Conservation (phyloP, 2,888 invertebrate genomes). For the Eupelmus urozonus region DNA sequence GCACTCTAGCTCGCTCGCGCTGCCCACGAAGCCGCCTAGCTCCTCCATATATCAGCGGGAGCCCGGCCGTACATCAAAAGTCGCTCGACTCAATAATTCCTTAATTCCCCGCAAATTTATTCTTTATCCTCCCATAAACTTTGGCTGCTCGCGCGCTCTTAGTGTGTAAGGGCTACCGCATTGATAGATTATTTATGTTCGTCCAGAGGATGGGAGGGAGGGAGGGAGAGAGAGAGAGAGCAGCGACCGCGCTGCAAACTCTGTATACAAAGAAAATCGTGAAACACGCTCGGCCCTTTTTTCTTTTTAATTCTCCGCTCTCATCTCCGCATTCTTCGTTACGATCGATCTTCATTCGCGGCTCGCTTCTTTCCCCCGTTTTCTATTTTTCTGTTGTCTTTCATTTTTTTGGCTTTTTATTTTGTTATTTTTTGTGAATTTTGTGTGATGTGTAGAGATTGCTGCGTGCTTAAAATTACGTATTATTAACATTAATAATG, state of each 20-base stretch:
- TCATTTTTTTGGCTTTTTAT: not conserved
- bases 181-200: constrained; percentile 49
- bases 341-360: constrained; percentile 46
- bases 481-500: too few species aligned
- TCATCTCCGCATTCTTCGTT: not conserved
- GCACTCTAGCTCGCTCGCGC: too few species aligned
- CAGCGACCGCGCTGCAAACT: too few species aligned
- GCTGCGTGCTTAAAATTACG: too few species aligned
- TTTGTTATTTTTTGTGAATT: too few species aligned
- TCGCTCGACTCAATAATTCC: constrained; percentile 49
- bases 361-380: constrained; percentile 25
- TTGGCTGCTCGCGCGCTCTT: not conserved
- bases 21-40: too few species aligned
- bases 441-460: too few species aligned
- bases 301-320: not conserved
- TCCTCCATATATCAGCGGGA: constrained; percentile 15
- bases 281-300: constrained; percentile 26
- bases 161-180: constrained; percentile 6
- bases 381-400: not conserved
- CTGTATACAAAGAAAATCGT: constrained; percentile 46
- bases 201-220: too few species aligned
- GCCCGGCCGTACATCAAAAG: constrained; percentile 24
- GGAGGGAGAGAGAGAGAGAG: too few species aligned
- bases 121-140: constrained; percentile 34
- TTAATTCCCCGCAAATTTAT: constrained; percentile 55